Base-by-base conservation (phyloP, 2,888 invertebrate genomes). In the Heliconius ethilla region DNA sequence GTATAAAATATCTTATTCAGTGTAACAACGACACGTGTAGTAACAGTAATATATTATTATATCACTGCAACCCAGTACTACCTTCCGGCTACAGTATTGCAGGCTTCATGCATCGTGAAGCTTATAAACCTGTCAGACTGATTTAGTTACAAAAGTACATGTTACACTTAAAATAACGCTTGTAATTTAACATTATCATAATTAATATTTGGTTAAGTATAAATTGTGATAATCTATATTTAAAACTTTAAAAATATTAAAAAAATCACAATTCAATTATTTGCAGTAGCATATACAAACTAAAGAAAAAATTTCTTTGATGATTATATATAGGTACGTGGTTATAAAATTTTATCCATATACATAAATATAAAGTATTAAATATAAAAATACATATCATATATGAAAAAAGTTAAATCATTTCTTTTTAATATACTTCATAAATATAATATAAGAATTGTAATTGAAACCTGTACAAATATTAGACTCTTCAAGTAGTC, bases 101-200 rank as follows among this genome's bases (percentile, higher is more conserved):
- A 77, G 67, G 70, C 66, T 77, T 77, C 65, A 77, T 72, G 77
- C 77, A 73, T 69, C 77, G 62, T 37, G n/a, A 45, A 77, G 67
- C 77, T 73, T 66, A 59, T 77, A 67, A 59, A 27, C 27, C 73
- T 59, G 37, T 73, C 29, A 59, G 59, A 18, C 11, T 59, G 65
- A 72, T 73, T 77, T 40, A 72, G 29, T 77, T 77, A 77, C 77
- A 67, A 63, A 73, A 25, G 62, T 74, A 25, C 40, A 13, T 25
- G 27, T 63, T 73, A 33, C 62, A 73, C 25, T 33, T 33, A 10
- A 27, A 40, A 0, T 40, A 40, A 40, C 11, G 40, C 40, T 40
- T 40, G 40, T 40, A 0, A 40, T 40, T 40, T 40, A 11, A 40
- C 40, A 40, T 40, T 66, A 11, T 66, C 22, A 22, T 33, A 65